Evolutionary conservation across 2,888 invertebrate genomes (phyloP).

Genomic region (Galerucella pusilla): DNA sequence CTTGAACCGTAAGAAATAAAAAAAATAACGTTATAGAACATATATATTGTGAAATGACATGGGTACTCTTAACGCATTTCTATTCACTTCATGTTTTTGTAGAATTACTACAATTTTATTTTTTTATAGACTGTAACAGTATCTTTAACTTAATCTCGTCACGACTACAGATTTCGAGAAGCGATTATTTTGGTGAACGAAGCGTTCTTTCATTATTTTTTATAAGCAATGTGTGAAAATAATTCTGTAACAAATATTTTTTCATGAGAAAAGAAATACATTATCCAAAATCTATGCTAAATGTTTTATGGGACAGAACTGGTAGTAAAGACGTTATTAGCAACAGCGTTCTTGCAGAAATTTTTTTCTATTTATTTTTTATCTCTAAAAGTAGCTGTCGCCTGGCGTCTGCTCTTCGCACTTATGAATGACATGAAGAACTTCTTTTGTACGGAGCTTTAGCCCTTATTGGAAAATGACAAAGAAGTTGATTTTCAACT

Average conservation of each 20-base stretch:
- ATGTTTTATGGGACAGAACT: not conserved
- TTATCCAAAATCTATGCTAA: not conserved
- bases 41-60: not conserved
- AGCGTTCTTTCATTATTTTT: constrained; percentile 18
- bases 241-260: constrained; percentile 11
- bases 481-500: too few species aligned
- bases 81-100: constrained; percentile 12
- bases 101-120: constrained; percentile 12
- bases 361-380: too few species aligned
- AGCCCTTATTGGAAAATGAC: too few species aligned
- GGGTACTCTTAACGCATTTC: not conserved
- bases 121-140: constrained; percentile 17
- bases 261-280: not conserved
- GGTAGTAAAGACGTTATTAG: not conserved
- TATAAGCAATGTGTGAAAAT: constrained; percentile 19
- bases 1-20: not conserved
- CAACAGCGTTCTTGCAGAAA: not conserved
- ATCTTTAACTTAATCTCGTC: constrained; percentile 9
- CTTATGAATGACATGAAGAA: too few species aligned
- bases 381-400: too few species aligned
- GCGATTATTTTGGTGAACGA: constrained; percentile 25
- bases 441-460: too few species aligned
- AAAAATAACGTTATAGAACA: not conserved
- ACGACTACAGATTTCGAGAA: constrained; percentile 3
- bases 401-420: too few species aligned